A percentile compares a stretch with the other conserved stretches of the same genome.
These are phyloP conservation scores for Periphyllus acericola DNA, from an alignment of 2,888 invertebrate species.

Conservation along the genomic window DNA sequence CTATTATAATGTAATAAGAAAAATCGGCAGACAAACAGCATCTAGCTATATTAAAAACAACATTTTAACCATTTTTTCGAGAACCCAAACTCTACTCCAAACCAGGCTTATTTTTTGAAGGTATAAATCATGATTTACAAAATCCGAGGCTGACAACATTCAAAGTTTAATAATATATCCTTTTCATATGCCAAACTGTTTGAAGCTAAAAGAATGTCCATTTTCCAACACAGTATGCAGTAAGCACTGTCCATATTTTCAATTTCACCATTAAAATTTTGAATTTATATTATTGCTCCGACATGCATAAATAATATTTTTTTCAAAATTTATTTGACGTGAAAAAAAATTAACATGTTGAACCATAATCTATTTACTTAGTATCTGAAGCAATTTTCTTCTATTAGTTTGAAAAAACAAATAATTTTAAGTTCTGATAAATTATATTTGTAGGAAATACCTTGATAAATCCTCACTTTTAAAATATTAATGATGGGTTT, in stretches of 20 bases:
- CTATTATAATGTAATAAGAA: background rate
- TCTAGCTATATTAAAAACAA: too few species aligned
- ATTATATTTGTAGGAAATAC: background rate
- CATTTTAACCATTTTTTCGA: too few species aligned
- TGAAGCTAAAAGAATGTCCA: too few species aligned
- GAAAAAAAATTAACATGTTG: background rate
- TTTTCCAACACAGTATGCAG: background rate
- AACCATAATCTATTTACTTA: background rate
- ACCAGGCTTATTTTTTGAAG: too few species aligned
- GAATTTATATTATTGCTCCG: background rate
- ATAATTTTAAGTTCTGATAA: conserved; percentile 10
- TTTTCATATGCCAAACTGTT: too few species aligned
- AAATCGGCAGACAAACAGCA: too few species aligned
- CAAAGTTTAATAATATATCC: too few species aligned
- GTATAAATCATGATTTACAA: too few species aligned
- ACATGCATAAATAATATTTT: background rate
- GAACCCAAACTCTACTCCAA: too few species aligned
- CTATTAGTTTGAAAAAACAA: background rate
- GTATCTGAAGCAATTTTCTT: background rate
- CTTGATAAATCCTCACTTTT: conserved; percentile 4
- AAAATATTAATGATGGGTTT: conserved; percentile 47
- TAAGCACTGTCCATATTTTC: background rate
- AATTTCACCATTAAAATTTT: too few species aligned
- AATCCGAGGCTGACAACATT: too few species aligned
- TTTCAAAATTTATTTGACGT: background rate